Percentiles rank a stretch among this genome's conserved stretches.
Evolutionary conservation across 2,888 invertebrate genomes (phyloP).

Genomic region (Cheilosia soror): DNA sequence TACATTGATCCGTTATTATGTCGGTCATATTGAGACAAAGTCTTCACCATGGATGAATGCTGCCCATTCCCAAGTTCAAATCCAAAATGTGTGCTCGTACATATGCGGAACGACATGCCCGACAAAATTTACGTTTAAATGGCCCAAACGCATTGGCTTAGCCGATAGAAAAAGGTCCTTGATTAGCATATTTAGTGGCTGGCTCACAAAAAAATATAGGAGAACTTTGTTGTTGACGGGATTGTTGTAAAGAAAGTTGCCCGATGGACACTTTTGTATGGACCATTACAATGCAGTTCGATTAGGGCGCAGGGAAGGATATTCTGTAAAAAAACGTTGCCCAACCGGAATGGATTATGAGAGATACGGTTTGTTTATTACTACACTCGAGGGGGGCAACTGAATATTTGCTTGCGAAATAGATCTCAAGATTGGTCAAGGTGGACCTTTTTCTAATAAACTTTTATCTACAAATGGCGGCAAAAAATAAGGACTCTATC

Average conservation of each 20-base stretch:
- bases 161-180: constrained; percentile 60
- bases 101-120: constrained; percentile 61
- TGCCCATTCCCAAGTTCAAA: constrained; percentile 6
- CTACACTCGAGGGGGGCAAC: constrained; percentile 39
- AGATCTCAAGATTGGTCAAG: constrained; percentile 54
- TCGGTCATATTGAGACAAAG: constrained; percentile 74
- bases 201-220: neutral
- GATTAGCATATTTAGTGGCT: constrained; percentile 73
- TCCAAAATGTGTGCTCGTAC: constrained; percentile 55
- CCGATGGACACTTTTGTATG: constrained; percentile 50
- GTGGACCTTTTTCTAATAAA: constrained; percentile 56
- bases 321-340: constrained; percentile 32
- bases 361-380: constrained; percentile 66
- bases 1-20: constrained; percentile 75
- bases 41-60: constrained; percentile 60
- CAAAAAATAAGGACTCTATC: constrained; percentile 54
- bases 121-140: constrained; percentile 63
- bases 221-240: constrained; percentile 1
- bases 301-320: constrained; percentile 44
- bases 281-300: constrained; percentile 67
- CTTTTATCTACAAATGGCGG: constrained; percentile 64
- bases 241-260: neutral
- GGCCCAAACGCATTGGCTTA: constrained; percentile 66
- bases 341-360: constrained; percentile 56
- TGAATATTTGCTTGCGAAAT: constrained; percentile 48